Percentiles rank a stretch among this genome's conserved stretches.
Conservation (phyloP, 2,888 invertebrate genomes). For the Maniola hyperantus region DNA sequence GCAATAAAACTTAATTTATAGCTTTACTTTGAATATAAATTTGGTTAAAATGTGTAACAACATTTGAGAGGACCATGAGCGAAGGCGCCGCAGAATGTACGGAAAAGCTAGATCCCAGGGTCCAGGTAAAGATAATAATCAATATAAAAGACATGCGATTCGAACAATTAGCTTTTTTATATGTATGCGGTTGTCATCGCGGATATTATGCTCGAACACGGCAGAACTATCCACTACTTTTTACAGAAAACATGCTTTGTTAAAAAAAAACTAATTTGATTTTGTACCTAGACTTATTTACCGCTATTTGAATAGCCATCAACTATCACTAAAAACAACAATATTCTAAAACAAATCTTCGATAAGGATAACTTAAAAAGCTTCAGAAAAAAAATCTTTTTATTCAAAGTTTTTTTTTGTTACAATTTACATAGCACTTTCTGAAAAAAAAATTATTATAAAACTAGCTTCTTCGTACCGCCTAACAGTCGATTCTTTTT, state of each 20-base stretch:
- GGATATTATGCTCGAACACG: conserved; percentile 25
- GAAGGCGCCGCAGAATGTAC: conserved; percentile 83
- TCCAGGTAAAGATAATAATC: conserved; percentile 85
- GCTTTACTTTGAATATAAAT: conserved; percentile 49
- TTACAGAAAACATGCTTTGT: background rate
- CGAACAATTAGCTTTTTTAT: conserved; percentile 38
- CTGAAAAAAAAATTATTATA: too few species aligned
- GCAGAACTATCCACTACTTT: background rate
- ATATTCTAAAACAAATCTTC: too few species aligned
- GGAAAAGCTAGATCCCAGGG: conserved; percentile 91
- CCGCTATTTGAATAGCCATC: background rate
- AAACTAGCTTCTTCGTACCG: too few species aligned
- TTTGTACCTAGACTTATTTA: background rate
- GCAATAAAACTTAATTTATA: conserved; percentile 36
- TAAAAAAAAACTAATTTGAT: background rate
- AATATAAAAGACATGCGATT: conserved; percentile 55
- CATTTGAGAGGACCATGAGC: conserved; percentile 78
- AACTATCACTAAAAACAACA: too few species aligned
- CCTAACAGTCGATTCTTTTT: too few species aligned
- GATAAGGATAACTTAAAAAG: too few species aligned
- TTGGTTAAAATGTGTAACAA: conserved; percentile 58
- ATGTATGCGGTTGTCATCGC: conserved; percentile 35
- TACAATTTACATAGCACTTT: too few species aligned
- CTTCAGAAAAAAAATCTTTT: too few species aligned
- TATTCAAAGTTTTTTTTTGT: too few species aligned